These are phyloP conservation scores for Pristionchus mayeri DNA, from an alignment of 2,888 invertebrate species.

Conservation along the genomic window DNA sequence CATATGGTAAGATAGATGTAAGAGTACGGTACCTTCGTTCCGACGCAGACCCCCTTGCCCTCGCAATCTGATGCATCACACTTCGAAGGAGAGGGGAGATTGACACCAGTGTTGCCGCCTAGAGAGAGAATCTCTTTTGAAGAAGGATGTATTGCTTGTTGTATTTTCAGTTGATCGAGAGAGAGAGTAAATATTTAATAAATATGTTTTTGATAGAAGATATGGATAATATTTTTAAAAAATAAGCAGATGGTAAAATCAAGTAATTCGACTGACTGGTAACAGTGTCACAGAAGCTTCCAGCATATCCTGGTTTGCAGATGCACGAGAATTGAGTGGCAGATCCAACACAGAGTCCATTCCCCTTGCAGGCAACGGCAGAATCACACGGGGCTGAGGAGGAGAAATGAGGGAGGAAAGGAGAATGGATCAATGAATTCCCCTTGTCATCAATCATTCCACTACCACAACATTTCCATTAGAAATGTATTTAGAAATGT, in stretches of 20 bases:
- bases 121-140: no score
- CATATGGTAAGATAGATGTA: neutral
- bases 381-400: constrained; percentile 63
- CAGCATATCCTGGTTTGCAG: constrained; percentile 94
- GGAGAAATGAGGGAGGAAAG: no score
- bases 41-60: constrained; percentile 67
- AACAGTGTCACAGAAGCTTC: constrained; percentile 85
- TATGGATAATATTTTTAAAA: no score
- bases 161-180: no score
- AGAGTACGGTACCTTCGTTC: constrained; percentile 57
- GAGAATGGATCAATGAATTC: no score
- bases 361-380: constrained; percentile 58
- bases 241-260: no score
- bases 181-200: no score
- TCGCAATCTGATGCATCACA: constrained; percentile 65
- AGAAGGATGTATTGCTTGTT: no score
- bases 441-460: no score
- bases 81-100: constrained; percentile 19
- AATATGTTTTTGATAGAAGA: no score
- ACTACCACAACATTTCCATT: no score
- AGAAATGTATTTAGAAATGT: no score
- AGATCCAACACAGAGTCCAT: constrained; percentile 63
- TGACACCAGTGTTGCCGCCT: constrained; percentile 84
- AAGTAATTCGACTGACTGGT: constrained; percentile 35
- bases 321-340: constrained; percentile 81